A percentile compares a stretch with the other conserved stretches of the same genome.
Evolutionary conservation across 2,113 vertebrate genomes (phyloP).

Genomic region (Vulpes vulpes): DNA sequence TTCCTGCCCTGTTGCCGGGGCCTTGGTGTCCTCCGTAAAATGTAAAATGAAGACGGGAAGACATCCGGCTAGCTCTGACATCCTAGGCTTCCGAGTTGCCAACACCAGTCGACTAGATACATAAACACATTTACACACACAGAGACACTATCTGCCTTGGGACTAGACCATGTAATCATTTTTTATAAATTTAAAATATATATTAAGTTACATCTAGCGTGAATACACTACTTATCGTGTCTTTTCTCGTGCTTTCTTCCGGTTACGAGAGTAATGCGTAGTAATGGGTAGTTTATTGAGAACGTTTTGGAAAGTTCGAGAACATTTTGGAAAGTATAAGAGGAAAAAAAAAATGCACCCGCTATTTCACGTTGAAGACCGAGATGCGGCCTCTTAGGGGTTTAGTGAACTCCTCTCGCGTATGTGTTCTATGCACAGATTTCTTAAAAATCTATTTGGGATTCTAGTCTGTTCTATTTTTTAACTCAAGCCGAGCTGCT

Average conservation of each 20-base stretch:
- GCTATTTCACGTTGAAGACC: neutral
- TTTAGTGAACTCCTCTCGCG: neutral
- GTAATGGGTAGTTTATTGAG: neutral
- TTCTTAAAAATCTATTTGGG: neutral
- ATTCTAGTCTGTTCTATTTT: conserved; percentile 40
- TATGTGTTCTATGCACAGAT: neutral
- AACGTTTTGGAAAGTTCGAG: neutral
- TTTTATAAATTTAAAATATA: neutral
- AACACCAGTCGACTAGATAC: neutral
- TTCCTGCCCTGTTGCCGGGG: neutral
- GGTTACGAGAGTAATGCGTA: neutral
- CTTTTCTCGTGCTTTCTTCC: neutral
- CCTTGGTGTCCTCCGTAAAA: conserved; percentile 9
- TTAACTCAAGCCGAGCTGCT: neutral
- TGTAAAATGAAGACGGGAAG: neutral
- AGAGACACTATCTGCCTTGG: neutral
- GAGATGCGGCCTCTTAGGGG: neutral
- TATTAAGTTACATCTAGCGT: neutral
- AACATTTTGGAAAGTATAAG: neutral
- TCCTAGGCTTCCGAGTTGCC: neutral
- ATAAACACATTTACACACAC: neutral
- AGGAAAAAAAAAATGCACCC: neutral
- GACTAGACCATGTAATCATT: neutral
- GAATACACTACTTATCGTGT: neutral
- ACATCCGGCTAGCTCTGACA: neutral